These are phyloP conservation scores for Hermaeophaga mercurialis DNA, from an alignment of 2,888 invertebrate species.

Conservation along the genomic window DNA sequence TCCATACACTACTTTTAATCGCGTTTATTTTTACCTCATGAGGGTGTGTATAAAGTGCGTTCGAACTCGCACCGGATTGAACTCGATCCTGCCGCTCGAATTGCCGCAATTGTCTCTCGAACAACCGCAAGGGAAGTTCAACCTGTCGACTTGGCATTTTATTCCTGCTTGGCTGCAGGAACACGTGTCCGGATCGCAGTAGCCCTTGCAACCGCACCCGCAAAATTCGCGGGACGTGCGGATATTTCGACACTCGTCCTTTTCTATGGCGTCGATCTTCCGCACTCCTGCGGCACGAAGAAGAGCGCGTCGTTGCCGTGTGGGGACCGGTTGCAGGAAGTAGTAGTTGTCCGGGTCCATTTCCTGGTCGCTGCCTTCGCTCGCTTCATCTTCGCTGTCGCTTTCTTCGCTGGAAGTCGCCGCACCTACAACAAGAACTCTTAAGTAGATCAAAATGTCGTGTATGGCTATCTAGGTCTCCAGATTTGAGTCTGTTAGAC, in stretches of 20 bases:
- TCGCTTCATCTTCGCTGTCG: conserved; percentile 83
- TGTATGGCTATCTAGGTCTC: too few relatives aligned
- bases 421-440: too few relatives aligned
- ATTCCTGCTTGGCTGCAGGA: conserved; percentile 94
- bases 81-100: conserved; percentile 90
- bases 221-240: conserved; percentile 91
- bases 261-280: conserved; percentile 91
- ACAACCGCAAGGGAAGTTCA: conserved; percentile 97
- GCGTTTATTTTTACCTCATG: conserved; percentile 69
- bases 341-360: conserved; percentile 88
- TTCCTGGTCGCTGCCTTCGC: conserved; percentile 82
- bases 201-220: conserved; percentile 90
- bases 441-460: too few relatives aligned
- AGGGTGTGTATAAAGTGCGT: conserved; percentile 97
- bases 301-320: conserved; percentile 85
- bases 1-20: too few relatives aligned
- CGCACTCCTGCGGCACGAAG: conserved; percentile 91
- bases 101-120: conserved; percentile 93
- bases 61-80: conserved; percentile 92
- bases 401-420: conserved; percentile 82
- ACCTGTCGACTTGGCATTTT: conserved; percentile 95
- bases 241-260: conserved; percentile 92
- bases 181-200: conserved; percentile 95
- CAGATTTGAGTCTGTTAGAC: too few relatives aligned
- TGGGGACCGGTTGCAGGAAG: conserved; percentile 90